Percentiles rank a stretch among this genome's conserved stretches.
These are phyloP conservation scores for Ciconia boyciana DNA, from an alignment of 2,113 vertebrate genomes.

Conservation along the genomic window DNA sequence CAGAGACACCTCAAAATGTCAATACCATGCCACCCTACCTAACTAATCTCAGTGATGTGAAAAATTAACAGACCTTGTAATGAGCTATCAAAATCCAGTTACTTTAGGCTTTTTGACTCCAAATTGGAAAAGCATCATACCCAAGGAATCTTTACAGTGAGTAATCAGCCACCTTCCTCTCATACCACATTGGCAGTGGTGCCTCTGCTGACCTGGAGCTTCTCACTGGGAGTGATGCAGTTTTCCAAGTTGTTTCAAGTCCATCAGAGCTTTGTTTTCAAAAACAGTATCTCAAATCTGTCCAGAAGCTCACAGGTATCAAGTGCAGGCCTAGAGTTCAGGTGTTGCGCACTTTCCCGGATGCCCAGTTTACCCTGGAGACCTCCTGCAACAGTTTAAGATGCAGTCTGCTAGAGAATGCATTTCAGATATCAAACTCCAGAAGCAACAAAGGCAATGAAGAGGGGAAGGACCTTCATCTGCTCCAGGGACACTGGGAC, in stretches of 20 bases:
- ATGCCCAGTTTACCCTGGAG: not conserved
- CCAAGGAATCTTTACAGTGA: not conserved
- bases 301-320: not conserved
- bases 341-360: not conserved
- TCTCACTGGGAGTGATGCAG: not conserved
- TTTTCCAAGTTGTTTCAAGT: not conserved
- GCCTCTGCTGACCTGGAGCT: not conserved
- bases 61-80: not conserved
- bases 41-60: not conserved
- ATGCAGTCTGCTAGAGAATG: not conserved
- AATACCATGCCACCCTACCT: not conserved
- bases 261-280: not conserved
- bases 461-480: not conserved
- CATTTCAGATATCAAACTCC: not conserved
- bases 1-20: not conserved
- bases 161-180: not conserved
- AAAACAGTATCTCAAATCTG: not conserved
- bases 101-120: not conserved
- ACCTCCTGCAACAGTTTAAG: not conserved
- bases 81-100: not conserved
- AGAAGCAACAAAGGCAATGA: not conserved
- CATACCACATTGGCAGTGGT: not conserved
- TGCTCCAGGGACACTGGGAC: not conserved
- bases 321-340: not conserved
- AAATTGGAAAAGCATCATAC: constrained; percentile 22